Percentiles rank a stretch among this genome's conserved stretches.
Evolutionary conservation across 2,113 vertebrate species (phyloP).

Genomic region (Tauraco erythrolophus): DNA sequence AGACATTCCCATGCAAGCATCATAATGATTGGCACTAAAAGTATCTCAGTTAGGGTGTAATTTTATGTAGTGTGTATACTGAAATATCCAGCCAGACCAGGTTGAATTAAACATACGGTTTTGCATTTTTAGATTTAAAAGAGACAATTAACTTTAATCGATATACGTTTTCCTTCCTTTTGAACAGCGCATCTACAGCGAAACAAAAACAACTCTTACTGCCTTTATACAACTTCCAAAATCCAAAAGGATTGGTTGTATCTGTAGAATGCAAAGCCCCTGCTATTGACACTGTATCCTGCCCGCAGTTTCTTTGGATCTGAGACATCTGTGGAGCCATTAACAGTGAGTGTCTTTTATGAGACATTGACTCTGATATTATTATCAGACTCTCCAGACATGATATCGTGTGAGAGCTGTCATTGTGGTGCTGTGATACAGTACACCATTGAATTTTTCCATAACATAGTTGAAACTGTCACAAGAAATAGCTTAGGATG

Average conservation of each 20-base stretch:
- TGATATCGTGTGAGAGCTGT: neutral
- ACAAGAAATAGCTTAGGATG: slow-evolving; percentile 35
- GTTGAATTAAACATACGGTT: neutral
- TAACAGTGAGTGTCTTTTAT: neutral
- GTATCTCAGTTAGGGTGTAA: neutral
- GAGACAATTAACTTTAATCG: slow-evolving; percentile 6
- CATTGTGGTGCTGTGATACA: neutral
- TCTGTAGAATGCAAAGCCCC: neutral
- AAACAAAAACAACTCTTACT: neutral
- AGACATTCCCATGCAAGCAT: neutral
- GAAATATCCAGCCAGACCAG: neutral
- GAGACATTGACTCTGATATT: slow-evolving; percentile 7
- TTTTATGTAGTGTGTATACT: neutral
- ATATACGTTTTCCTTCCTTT: slow-evolving; percentile 22
- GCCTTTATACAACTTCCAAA: slow-evolving; percentile 26
- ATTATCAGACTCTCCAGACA: slow-evolving; percentile 20
- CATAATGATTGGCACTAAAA: neutral
- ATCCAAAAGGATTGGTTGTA: neutral
- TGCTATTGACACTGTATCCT: neutral
- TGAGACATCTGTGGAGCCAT: neutral
- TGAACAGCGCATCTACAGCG: neutral
- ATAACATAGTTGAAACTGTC: slow-evolving; percentile 1
- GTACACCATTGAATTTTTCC: neutral
- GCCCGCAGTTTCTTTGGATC: neutral
- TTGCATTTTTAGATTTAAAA: slow-evolving; percentile 28